Conservation (phyloP, 1,140 invertebrate genomes). For the Leptinotarsa undecemlineata region DNA sequence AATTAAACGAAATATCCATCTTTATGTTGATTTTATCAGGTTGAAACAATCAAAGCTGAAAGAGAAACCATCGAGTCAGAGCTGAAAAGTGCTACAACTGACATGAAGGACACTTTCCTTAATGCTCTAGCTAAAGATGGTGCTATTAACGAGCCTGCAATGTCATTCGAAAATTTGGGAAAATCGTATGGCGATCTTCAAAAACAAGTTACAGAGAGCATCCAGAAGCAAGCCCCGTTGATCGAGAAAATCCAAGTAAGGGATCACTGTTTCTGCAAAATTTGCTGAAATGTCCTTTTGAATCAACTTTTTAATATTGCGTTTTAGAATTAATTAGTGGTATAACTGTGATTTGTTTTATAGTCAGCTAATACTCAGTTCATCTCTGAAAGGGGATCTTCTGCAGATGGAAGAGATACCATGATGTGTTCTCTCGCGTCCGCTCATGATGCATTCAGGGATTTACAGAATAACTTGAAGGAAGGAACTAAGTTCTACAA, state of each 20-base stretch:
- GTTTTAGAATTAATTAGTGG: no score
- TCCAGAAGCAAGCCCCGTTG: constrained; percentile 77
- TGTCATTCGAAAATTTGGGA: constrained; percentile 78
- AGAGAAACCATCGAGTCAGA: constrained; percentile 86
- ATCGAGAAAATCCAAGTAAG: constrained; percentile 76
- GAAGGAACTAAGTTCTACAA: constrained; percentile 99
- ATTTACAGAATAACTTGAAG: constrained; percentile 85
- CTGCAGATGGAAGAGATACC: constrained; percentile 72
- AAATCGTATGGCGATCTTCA: constrained; percentile 81
- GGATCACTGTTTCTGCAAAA: background rate
- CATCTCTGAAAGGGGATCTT: constrained; percentile 69
- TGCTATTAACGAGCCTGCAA: constrained; percentile 81
- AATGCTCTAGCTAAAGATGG: constrained; percentile 81
- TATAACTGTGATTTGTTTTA: constrained; percentile 34
- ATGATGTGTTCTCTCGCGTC: constrained; percentile 84
- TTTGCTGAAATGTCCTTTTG: constrained; percentile 10
- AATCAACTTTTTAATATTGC: background rate
- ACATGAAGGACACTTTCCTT: constrained; percentile 86
- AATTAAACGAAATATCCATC: no score
- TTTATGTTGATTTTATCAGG: constrained; percentile 55
- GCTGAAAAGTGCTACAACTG: constrained; percentile 79
- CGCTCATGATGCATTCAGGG: constrained; percentile 89
- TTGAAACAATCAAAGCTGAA: constrained; percentile 87
- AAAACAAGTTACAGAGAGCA: constrained; percentile 76
- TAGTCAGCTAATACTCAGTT: constrained; percentile 76